Base-by-base conservation (phyloP, 2,888 invertebrate species). In the Dexiosoma caninum region DNA sequence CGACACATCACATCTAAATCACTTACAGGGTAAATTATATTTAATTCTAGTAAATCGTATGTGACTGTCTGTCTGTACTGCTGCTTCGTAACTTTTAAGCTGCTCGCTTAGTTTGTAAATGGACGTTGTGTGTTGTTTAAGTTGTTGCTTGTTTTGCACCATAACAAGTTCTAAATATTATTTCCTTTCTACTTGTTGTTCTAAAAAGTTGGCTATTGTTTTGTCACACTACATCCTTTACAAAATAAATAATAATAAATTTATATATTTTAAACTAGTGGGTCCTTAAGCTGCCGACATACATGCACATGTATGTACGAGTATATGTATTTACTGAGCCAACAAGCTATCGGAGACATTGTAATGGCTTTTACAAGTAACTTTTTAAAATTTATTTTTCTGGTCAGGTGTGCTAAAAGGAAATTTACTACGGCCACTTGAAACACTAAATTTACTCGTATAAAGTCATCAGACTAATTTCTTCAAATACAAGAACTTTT, bases 371-470 rank as follows among this genome's bases (percentile, higher is more conserved):
- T 2, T 40, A 69, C 14, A 32, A 21, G 30, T 19, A 62, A 62
- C 14, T 62, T 62, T 60, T 53, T 9, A 62, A 53, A 32, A 16
- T 14, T 30, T 62, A n/a, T n/a, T 46, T 74, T 72, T 77, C 67
- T 77, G 72, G 76, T 62, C 67, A 77, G 76, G 62, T 81, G 62
- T 81, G 72, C 62, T 72, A 69, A 69, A 76, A 62, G 74, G 40
- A 75, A 76, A 76, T 77, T 72, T 72, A 72, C 76, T 81, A 60
- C 30, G 66, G 76, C 76, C 80, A 76, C 76, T 80, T 76, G 79
- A 71, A 64, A 75, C 37, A 27, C 27, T 27, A 46, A 67, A 66
- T 74, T n/a, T n/a, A n/a, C n/a, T n/a, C n/a, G 49, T 59, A 16
- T 16, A 1, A 21, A 60, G 51, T 42, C 51, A 49, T 27, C 44